Evolutionary conservation across 2,888 invertebrate species (phyloP).

Genomic region (Carterocephalus palaemon): DNA sequence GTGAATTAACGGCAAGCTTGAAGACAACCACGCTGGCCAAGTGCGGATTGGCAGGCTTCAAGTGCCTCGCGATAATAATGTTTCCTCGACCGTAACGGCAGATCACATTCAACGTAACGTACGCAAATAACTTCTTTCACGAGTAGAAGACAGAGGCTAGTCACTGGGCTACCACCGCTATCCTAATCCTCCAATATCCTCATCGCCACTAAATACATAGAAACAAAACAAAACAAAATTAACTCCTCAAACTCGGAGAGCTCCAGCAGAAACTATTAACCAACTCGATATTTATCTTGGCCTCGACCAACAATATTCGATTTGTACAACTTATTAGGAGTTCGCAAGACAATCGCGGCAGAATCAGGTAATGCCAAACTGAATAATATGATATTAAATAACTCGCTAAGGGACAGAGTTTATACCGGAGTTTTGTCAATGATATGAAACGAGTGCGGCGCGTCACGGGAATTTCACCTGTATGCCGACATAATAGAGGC

Average conservation of each 20-base stretch:
- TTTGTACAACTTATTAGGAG: slow-evolving; percentile 24
- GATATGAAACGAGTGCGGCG: slow-evolving; percentile 13
- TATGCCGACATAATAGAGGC: slow-evolving; percentile 8
- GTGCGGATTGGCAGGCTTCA: no score
- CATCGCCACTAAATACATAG: no score
- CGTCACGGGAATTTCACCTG: slow-evolving; percentile 1
- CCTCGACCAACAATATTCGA: slow-evolving; percentile 18
- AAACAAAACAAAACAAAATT: slow-evolving; percentile 15
- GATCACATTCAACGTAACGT: no score
- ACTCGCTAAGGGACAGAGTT: slow-evolving; percentile 24
- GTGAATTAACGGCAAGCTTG: no score
- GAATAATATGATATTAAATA: slow-evolving; percentile 23
- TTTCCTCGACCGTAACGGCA: no score
- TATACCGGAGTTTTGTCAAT: slow-evolving; percentile 22
- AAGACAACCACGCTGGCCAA: no score
- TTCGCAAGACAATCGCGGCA: slow-evolving; percentile 21
- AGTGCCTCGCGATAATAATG: no score
- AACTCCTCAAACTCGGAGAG: slow-evolving; percentile 6
- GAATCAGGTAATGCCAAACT: slow-evolving; percentile 22
- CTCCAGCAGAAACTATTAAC: slow-evolving; percentile 19
- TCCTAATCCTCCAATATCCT: no score
- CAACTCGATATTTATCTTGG: slow-evolving; percentile 21
- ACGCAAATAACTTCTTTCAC: no score
- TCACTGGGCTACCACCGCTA: no score
- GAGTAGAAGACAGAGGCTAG: no score